Evolutionary conservation across 2,113 vertebrate species (phyloP).

Genomic region (Capreolus pygargus): DNA sequence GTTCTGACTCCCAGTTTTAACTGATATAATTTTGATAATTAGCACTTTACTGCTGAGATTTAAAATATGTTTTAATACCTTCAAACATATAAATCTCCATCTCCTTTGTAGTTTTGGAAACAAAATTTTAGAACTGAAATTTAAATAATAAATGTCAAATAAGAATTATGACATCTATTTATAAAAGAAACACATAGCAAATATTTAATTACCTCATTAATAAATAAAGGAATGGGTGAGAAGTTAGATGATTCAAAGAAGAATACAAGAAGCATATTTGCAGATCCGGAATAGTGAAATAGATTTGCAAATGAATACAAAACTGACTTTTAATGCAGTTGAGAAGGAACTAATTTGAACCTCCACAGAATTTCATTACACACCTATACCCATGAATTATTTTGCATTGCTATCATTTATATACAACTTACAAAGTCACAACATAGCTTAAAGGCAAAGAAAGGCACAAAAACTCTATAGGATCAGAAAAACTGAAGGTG

Average conservation of each 20-base stretch:
- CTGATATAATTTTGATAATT: not conserved
- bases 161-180: not conserved
- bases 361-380: not conserved
- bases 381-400: not conserved
- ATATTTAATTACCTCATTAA: not conserved
- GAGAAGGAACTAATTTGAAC: not conserved
- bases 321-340: not conserved
- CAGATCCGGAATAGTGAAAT: not conserved
- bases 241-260: not conserved
- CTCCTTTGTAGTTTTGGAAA: not conserved
- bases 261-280: not conserved
- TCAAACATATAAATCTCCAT: not conserved
- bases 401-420: not conserved
- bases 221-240: not conserved
- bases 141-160: not conserved
- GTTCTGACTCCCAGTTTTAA: not conserved
- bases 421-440: not conserved
- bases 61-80: not conserved
- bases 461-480: not conserved
- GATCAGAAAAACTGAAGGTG: not conserved
- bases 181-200: not conserved
- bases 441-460: not conserved
- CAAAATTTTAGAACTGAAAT: not conserved
- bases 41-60: not conserved
- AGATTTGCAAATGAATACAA: not conserved